phyloP scores from a whole-genome alignment of 2,888 invertebrate genomes.

The Notodonta ziczac region DNA sequence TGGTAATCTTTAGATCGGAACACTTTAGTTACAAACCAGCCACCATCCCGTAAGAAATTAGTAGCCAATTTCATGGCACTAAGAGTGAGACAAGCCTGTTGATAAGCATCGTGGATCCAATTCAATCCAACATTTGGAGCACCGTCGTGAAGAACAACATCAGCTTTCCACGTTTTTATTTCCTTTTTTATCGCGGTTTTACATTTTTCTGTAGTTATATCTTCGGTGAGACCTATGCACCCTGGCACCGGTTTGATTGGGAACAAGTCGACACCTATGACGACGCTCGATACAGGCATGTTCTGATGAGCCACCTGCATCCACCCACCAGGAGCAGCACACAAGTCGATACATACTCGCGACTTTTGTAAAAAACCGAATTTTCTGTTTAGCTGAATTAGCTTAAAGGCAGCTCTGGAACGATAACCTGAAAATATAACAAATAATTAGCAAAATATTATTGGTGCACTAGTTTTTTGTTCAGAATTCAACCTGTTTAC shows the following conservation, averaged over 20 bases:
- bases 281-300: slow-evolving; percentile 98
- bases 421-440: slow-evolving; percentile 90
- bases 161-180: slow-evolving; percentile 98
- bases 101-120: slow-evolving; percentile 99
- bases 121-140: slow-evolving; percentile 99
- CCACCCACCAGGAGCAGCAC: slow-evolving; percentile 99
- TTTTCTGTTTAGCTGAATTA: slow-evolving; percentile 98
- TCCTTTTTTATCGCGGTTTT: slow-evolving; percentile 91
- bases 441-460: background rate
- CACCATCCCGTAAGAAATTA: slow-evolving; percentile 94
- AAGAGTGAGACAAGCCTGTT: slow-evolving; percentile 96
- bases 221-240: slow-evolving; percentile 95
- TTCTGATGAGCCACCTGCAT: slow-evolving; percentile 99
- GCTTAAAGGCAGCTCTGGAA: slow-evolving; percentile 99
- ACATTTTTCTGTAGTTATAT: slow-evolving; percentile 99
- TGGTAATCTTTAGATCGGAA: slow-evolving; percentile 99
- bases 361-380: slow-evolving; percentile 98
- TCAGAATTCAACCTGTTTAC: slow-evolving; percentile 24
- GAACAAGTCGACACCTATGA: slow-evolving; percentile 97
- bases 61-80: slow-evolving; percentile 96
- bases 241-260: slow-evolving; percentile 95
- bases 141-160: slow-evolving; percentile 98
- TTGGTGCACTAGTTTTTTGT: background rate
- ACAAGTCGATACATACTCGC: slow-evolving; percentile 98
- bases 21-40: slow-evolving; percentile 99